phyloP scores from a whole-genome alignment of 2,797 vertebrate genomes.

The Epinephelus coioides region DNA sequence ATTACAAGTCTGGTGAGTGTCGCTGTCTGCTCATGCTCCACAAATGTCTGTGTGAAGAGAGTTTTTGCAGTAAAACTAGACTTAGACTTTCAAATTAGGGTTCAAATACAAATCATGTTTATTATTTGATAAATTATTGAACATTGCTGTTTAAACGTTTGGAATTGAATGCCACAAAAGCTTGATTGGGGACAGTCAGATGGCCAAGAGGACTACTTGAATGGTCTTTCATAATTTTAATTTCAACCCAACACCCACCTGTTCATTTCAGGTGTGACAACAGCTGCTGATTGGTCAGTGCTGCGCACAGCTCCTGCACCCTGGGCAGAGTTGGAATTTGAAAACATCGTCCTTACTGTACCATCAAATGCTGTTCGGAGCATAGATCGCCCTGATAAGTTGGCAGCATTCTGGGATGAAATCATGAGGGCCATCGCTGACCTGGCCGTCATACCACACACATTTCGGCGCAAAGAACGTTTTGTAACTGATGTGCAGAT shows the following conservation, averaged over 20 bases:
- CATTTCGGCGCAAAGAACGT: conserved; percentile 89
- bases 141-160: too few species aligned
- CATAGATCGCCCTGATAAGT: conserved; percentile 81
- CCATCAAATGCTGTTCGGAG: conserved; percentile 79
- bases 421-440: conserved; percentile 88
- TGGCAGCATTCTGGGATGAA: conserved; percentile 87
- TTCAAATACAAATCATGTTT: too few species aligned
- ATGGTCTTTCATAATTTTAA: background rate
- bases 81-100: too few species aligned
- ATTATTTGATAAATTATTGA: too few species aligned
- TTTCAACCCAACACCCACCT: background rate
- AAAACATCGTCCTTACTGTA: conserved; percentile 90
- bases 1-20: conserved; percentile 89
- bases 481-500: conserved; percentile 93
- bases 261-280: conserved; percentile 64
- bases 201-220: too few species aligned
- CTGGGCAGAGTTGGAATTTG: conserved; percentile 93
- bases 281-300: conserved; percentile 52
- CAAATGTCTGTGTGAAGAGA: too few species aligned
- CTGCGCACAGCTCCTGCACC: conserved; percentile 83
- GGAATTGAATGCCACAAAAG: too few species aligned
- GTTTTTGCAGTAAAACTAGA: too few species aligned
- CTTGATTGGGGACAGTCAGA: too few species aligned
- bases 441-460: conserved; percentile 85
- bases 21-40: background rate